Evolutionary conservation across 2,113 vertebrate genomes (phyloP).

Genomic region (Pteronura brasiliensis): DNA sequence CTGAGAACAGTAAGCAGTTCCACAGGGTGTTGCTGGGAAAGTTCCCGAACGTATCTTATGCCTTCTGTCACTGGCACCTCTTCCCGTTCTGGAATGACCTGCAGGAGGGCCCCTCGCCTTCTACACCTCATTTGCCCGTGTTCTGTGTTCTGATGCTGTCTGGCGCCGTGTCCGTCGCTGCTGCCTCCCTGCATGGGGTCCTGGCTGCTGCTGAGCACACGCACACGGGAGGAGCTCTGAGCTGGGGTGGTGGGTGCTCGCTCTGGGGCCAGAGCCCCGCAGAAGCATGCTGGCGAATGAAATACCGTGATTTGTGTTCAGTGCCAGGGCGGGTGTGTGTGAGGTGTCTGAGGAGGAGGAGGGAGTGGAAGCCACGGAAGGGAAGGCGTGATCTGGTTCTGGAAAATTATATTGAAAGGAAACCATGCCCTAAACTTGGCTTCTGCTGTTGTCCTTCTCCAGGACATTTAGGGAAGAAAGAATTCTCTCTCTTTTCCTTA

Average conservation of each 20-base stretch:
- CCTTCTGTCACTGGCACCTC: not conserved
- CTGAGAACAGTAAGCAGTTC: not conserved
- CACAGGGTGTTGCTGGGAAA: not conserved
- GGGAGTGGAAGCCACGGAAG: not conserved
- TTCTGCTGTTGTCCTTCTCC: not conserved
- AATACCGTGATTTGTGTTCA: not conserved
- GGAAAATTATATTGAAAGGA: not conserved
- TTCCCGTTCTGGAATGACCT: not conserved
- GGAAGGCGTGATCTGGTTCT: not conserved
- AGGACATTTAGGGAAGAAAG: not conserved
- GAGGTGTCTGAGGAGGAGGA: not conserved
- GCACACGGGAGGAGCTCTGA: not conserved
- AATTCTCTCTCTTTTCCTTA: not conserved
- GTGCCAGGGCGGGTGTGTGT: not conserved
- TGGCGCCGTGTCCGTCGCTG: not conserved
- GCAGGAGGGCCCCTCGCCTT: not conserved
- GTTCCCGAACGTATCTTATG: fast-evolving
- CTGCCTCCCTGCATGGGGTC: not conserved
- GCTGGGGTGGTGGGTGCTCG: fast-evolving
- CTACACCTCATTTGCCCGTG: fast-evolving
- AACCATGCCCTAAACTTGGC: not conserved
- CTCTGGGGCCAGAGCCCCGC: not conserved
- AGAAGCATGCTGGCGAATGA: not conserved
- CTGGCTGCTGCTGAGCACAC: not conserved
- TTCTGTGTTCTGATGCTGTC: not conserved